Evolutionary conservation across 2,113 vertebrate genomes (phyloP).

Genomic region (Bos indicus): DNA sequence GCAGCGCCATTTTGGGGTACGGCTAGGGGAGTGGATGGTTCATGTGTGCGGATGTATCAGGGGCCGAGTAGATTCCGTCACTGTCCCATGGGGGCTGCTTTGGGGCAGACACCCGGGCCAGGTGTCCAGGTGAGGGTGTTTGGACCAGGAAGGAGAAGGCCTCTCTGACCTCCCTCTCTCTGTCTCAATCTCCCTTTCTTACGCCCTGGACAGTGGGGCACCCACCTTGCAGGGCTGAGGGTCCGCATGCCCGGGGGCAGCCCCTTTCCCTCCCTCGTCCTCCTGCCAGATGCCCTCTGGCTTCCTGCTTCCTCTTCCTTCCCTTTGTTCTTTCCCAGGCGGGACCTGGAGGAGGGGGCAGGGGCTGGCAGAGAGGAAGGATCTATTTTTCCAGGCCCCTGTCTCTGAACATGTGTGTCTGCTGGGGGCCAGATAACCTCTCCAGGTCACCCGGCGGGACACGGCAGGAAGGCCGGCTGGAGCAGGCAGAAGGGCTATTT

Average conservation of each 20-base stretch:
- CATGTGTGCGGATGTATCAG: rapidly evolving
- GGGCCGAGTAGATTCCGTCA: background rate
- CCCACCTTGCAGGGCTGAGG: background rate
- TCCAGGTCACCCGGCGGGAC: background rate
- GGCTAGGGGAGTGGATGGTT: rapidly evolving
- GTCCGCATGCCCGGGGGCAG: background rate
- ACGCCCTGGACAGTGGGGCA: rapidly evolving
- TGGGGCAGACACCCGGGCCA: background rate
- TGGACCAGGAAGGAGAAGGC: background rate
- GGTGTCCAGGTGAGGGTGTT: background rate
- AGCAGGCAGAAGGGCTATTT: background rate
- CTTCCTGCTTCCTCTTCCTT: slow-evolving; percentile 32
- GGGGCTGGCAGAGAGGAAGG: background rate
- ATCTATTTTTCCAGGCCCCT: slow-evolving; percentile 17
- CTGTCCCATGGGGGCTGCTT: background rate
- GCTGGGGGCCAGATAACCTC: background rate
- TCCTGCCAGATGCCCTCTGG: background rate
- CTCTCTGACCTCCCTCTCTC: background rate
- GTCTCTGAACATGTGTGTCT: background rate
- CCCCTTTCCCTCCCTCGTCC: background rate
- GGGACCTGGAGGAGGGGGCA: background rate
- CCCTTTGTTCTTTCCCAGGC: background rate
- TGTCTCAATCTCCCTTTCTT: background rate
- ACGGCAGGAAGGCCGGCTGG: background rate
- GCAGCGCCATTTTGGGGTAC: background rate